A percentile compares a stretch with the other conserved stretches of the same genome.
phyloP scores from a whole-genome alignment of 2,797 vertebrate genomes.

The Uromys caudimaculatus region DNA sequence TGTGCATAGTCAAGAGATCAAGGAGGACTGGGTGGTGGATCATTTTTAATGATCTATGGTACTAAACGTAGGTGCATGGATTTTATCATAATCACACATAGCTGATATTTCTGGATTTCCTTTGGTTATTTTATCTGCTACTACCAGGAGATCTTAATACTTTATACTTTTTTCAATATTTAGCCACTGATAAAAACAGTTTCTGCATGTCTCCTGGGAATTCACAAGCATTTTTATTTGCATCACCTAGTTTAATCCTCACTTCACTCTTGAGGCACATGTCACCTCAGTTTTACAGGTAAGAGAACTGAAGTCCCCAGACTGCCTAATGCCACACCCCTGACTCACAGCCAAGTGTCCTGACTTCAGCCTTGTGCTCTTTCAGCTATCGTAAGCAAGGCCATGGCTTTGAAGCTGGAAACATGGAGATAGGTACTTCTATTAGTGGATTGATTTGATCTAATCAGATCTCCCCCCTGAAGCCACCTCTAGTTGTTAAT shows the following conservation, averaged over 20 bases:
- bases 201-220: background rate
- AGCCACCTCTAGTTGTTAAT: background rate
- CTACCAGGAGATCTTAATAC: background rate
- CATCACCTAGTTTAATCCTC: slow-evolving; percentile 30
- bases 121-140: slow-evolving; percentile 1
- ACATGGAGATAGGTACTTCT: background rate
- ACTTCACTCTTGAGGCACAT: background rate
- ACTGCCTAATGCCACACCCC: background rate
- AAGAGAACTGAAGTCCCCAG: background rate
- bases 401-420: background rate
- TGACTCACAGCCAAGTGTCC: background rate
- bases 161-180: slow-evolving; percentile 42
- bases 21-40: background rate
- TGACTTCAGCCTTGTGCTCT: background rate
- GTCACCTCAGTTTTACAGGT: slow-evolving; percentile 24
- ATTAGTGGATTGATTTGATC: background rate
- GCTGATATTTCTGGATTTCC: background rate
- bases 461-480: background rate
- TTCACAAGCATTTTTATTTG: slow-evolving; percentile 12
- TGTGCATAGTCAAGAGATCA: background rate
- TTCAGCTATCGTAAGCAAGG: background rate
- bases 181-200: slow-evolving; percentile 27
- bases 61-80: background rate
- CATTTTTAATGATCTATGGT: slow-evolving; percentile 27
- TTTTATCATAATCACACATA: slow-evolving; percentile 37